These are phyloP conservation scores for Platyscapa corneri DNA, from an alignment of 1,140 invertebrate species.

Conservation along the genomic window DNA sequence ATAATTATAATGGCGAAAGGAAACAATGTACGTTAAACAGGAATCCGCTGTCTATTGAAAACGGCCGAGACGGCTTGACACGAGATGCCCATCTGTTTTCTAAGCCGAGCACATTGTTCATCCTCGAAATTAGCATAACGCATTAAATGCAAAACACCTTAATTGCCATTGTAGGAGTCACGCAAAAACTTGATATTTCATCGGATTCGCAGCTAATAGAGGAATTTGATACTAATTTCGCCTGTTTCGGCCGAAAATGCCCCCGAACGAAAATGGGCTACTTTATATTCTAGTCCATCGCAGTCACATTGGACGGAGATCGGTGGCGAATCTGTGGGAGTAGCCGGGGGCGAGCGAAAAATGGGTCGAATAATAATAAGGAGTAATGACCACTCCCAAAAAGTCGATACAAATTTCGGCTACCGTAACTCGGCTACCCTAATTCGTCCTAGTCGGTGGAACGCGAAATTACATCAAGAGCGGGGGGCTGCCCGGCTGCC, in stretches of 20 bases:
- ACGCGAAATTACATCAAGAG: slow-evolving; percentile 39
- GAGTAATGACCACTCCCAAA: slow-evolving; percentile 33
- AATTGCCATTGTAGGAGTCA: slow-evolving; percentile 11
- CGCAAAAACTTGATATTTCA: slow-evolving; percentile 21
- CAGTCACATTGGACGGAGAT: neutral
- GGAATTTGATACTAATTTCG: slow-evolving; percentile 31
- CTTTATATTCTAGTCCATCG: slow-evolving; percentile 27
- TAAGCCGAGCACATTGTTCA: neutral
- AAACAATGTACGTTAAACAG: neutral
- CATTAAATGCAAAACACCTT: neutral
- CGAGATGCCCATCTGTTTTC: neutral
- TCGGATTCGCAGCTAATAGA: neutral
- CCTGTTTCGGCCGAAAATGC: neutral
- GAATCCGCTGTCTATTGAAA: neutral
- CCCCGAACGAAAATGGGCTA: slow-evolving; percentile 1
- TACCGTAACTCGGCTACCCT: slow-evolving; percentile 40
- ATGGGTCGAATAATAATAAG: slow-evolving; percentile 47
- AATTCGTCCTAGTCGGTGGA: slow-evolving; percentile 30
- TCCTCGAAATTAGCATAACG: slow-evolving; percentile 42
- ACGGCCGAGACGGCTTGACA: neutral
- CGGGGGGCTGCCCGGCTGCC: too few relatives aligned
- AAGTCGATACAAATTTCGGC: slow-evolving; percentile 41
- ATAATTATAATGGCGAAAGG: neutral
- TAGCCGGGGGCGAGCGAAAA: slow-evolving; percentile 34
- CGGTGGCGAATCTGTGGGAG: slow-evolving; percentile 29